Evolutionary conservation across 2,888 invertebrate genomes (phyloP).

Genomic region (Heliconius erato): DNA sequence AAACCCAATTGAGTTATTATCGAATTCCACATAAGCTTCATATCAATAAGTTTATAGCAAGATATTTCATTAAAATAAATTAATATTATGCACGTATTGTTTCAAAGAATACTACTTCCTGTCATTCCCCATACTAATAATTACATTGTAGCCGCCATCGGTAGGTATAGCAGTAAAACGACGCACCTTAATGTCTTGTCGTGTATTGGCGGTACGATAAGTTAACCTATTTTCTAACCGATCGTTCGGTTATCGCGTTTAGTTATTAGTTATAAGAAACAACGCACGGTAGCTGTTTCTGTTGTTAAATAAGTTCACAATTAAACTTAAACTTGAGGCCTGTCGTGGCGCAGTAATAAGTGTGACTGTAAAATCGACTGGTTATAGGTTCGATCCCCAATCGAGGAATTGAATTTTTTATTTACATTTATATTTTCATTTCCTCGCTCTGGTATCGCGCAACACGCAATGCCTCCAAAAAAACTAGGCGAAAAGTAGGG

Average conservation of each 20-base stretch:
- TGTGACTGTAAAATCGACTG: no score
- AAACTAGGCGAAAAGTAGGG: no score
- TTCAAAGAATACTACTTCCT: slow-evolving; percentile 52
- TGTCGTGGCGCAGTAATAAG: no score
- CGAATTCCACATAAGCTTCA: not conserved
- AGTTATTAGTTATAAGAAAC: slow-evolving; percentile 20
- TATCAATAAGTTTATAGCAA: not conserved
- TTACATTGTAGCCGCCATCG: slow-evolving; percentile 58
- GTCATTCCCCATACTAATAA: slow-evolving; percentile 52
- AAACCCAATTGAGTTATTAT: not conserved
- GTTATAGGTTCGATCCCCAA: no score
- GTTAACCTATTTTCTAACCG: slow-evolving; percentile 71
- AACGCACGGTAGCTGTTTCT: slow-evolving; percentile 35
- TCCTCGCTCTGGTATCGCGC: no score
- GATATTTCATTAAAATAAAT: slow-evolving; percentile 44
- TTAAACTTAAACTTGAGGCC: slow-evolving; percentile 43
- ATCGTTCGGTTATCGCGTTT: slow-evolving; percentile 56
- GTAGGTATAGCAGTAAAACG: slow-evolving; percentile 55
- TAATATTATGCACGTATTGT: slow-evolving; percentile 47
- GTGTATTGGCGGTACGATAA: slow-evolving; percentile 68
- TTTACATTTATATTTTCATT: no score
- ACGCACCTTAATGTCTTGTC: slow-evolving; percentile 65
- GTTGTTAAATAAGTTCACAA: slow-evolving; percentile 44
- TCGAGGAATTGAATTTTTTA: no score
- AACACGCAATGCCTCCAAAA: no score